Evolutionary conservation across 1,140 invertebrate genomes (phyloP).

Genomic region (Alviniconcha marisindica): DNA sequence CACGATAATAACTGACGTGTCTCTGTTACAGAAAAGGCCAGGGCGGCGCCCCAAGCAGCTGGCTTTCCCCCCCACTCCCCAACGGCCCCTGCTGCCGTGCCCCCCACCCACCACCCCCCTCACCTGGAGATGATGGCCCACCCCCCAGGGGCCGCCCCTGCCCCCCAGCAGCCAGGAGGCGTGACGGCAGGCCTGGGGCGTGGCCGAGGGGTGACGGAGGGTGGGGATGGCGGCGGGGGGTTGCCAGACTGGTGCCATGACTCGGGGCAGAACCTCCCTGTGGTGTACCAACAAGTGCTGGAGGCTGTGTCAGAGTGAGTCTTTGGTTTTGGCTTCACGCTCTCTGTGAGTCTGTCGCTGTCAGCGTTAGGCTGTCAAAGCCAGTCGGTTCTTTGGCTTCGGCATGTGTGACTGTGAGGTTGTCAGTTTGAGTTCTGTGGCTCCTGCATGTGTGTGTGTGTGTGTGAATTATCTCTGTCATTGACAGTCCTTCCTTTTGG

Average conservation of each 20-base stretch:
- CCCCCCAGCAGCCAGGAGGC: background rate
- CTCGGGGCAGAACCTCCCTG: constrained; percentile 56
- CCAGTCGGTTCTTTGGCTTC: too few relatives aligned
- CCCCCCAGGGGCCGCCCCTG: background rate
- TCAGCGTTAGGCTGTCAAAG: too few relatives aligned
- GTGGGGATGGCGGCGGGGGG: background rate
- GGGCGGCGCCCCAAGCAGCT: constrained; percentile 13
- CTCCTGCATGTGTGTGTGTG: too few relatives aligned
- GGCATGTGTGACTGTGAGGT: too few relatives aligned
- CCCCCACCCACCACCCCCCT: background rate
- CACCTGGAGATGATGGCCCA: background rate
- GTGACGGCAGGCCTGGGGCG: background rate
- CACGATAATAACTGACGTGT: too few relatives aligned
- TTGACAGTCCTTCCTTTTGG: too few relatives aligned
- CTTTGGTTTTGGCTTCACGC: too few relatives aligned
- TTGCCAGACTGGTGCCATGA: constrained; percentile 58
- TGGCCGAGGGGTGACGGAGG: background rate
- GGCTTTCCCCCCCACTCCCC: constrained; percentile 2
- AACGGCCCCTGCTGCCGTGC: background rate
- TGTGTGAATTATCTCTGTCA: too few relatives aligned
- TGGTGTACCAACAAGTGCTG: constrained; percentile 64
- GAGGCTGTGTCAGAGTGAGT: constrained; percentile 64
- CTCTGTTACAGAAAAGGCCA: background rate
- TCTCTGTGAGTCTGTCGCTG: too few relatives aligned
- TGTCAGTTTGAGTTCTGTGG: too few relatives aligned